These are phyloP conservation scores for Adela reaumurella DNA, from an alignment of 2,888 invertebrate genomes.

Conservation along the genomic window DNA sequence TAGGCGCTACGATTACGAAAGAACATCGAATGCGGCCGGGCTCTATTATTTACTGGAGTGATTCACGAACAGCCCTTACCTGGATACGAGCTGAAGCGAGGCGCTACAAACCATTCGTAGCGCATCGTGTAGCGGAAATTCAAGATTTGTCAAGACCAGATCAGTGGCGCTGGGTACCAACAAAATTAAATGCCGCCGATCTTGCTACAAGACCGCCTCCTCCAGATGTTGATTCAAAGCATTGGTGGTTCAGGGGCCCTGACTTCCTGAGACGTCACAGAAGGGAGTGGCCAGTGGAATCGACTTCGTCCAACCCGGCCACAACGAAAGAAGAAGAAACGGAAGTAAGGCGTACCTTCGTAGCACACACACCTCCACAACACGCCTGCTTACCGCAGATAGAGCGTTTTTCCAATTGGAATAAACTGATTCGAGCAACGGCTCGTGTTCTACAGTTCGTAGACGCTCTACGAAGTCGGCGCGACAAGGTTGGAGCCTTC, in stretches of 20 bases:
- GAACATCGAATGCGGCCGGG: neutral
- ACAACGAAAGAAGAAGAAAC: neutral
- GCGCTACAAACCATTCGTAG: slow-evolving; percentile 2
- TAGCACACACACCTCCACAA: too few relatives aligned
- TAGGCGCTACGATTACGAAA: slow-evolving; percentile 3
- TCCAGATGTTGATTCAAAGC: neutral
- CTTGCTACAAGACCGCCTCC: slow-evolving; percentile 7
- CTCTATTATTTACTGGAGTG: neutral
- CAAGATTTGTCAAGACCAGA: neutral
- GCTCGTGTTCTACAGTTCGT: slow-evolving; percentile 5
- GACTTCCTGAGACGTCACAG: neutral
- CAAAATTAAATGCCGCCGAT: slow-evolving; percentile 8
- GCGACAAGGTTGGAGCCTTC: neutral
- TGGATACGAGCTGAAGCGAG: neutral
- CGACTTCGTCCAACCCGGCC: neutral
- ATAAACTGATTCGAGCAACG: neutral
- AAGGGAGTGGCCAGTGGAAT: neutral
- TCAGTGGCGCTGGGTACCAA: slow-evolving; percentile 11
- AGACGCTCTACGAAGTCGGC: slow-evolving; percentile 4
- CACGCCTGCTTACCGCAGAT: slow-evolving; percentile 6
- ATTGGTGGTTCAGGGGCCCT: neutral
- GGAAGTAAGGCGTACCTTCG: neutral
- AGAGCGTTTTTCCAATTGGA: slow-evolving; percentile 7
- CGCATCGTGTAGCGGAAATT: slow-evolving; percentile 1
- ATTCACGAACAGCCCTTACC: neutral